phyloP scores from a whole-genome alignment of 2,888 invertebrate genomes.

The Acronicta aceris region DNA sequence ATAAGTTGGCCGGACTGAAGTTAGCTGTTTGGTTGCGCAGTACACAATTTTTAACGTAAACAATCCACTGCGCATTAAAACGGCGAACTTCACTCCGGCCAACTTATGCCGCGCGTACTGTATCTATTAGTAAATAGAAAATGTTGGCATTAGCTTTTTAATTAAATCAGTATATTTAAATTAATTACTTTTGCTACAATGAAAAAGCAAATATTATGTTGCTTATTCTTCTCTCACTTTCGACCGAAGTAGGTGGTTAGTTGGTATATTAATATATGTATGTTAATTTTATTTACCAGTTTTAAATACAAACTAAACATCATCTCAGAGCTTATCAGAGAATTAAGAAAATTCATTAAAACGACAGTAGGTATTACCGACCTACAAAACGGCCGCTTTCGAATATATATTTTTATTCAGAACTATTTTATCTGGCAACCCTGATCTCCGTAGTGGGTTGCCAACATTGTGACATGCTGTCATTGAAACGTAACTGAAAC shows the following conservation, averaged over 20 bases:
- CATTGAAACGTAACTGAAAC: slow-evolving; percentile 56
- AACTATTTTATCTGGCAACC: slow-evolving; percentile 47
- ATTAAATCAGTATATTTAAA: no score
- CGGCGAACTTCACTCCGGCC: no score
- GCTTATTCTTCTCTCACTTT: background rate
- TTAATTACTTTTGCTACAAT: no score
- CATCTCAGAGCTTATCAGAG: slow-evolving; percentile 7
- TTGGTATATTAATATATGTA: background rate
- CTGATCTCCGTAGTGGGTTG: slow-evolving; percentile 39
- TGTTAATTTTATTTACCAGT: background rate
- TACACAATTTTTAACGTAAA: no score
- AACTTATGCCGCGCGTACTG: no score
- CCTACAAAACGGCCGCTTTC: slow-evolving; percentile 41
- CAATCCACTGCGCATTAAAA: no score
- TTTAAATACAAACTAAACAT: slow-evolving; percentile 28
- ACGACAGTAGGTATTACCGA: slow-evolving; percentile 35
- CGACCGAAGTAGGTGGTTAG: background rate
- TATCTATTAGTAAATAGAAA: no score
- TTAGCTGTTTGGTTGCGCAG: no score
- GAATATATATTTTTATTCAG: slow-evolving; percentile 32
- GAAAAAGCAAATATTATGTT: no score
- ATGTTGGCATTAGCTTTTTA: no score
- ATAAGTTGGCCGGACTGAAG: no score
- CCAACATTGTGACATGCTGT: slow-evolving; percentile 55
- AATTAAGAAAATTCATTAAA: slow-evolving; percentile 8